Percentiles rank a stretch among this genome's conserved stretches.
These are phyloP conservation scores for Ophion ventricosus DNA, from an alignment of 2,888 invertebrate genomes.

Conservation along the genomic window DNA sequence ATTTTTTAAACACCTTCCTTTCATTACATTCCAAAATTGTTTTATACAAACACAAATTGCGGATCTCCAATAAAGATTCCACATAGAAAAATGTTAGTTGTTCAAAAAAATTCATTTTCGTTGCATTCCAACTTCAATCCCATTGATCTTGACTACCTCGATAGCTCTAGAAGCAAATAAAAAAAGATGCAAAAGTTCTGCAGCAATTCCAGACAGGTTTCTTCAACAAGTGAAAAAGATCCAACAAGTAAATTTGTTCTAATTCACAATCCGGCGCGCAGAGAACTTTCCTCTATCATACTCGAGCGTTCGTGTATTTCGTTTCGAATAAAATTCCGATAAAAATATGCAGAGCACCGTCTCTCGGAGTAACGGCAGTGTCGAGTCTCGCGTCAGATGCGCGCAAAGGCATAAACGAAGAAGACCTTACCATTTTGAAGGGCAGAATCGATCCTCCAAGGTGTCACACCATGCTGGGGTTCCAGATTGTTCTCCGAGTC, in stretches of 20 bases:
- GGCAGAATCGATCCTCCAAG: slow-evolving; percentile 69
- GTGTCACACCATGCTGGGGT: slow-evolving; percentile 75
- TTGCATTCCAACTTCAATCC: background rate
- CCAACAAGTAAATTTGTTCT: background rate
- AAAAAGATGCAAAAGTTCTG: background rate
- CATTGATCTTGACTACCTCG: no score
- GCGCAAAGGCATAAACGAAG: background rate
- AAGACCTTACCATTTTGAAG: slow-evolving; percentile 75
- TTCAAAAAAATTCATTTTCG: background rate
- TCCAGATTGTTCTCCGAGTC: slow-evolving; percentile 64
- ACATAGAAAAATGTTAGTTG: background rate
- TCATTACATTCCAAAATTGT: background rate
- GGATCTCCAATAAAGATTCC: background rate
- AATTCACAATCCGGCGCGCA: background rate
- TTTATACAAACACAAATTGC: background rate
- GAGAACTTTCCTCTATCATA: background rate
- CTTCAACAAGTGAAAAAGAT: background rate
- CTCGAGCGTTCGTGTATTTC: background rate
- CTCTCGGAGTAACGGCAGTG: background rate
- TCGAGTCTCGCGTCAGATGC: background rate
- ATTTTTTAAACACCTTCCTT: background rate
- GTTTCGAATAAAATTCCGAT: background rate
- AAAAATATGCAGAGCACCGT: background rate
- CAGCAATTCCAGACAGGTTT: background rate
- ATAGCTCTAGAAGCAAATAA: background rate